Conservation (phyloP, 2,888 invertebrate genomes). For the Siphlonurus alternatus region DNA sequence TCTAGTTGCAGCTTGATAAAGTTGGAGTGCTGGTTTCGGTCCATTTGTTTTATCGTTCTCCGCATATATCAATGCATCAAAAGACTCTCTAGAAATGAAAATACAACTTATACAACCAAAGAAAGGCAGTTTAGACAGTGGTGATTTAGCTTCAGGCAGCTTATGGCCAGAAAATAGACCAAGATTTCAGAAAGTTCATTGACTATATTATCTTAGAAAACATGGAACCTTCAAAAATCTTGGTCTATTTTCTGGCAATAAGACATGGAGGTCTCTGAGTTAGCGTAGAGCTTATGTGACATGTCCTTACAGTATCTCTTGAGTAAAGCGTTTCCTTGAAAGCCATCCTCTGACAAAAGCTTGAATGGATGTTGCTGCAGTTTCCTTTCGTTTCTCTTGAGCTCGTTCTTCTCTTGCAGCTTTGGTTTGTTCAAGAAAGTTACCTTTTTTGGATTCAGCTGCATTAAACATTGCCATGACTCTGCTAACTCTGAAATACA, state of each 20-base stretch:
- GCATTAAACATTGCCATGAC: constrained; percentile 49
- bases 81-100: constrained; percentile 19
- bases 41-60: constrained; percentile 34
- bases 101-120: too few species aligned
- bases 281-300: too few species aligned
- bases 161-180: too few species aligned
- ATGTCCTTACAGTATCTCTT: constrained; percentile 47
- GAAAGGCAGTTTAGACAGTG: too few species aligned
- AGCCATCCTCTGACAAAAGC: constrained; percentile 59
- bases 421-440: constrained; percentile 79
- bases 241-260: too few species aligned
- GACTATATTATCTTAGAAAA: too few species aligned
- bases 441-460: constrained; percentile 48
- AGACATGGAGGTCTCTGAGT: too few species aligned
- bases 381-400: constrained; percentile 61
- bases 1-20: constrained; percentile 50
- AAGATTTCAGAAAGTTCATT: too few species aligned
- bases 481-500: too few species aligned
- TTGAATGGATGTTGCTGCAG: constrained; percentile 57
- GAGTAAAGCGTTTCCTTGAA: constrained; percentile 43
- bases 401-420: constrained; percentile 81
- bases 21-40: constrained; percentile 49
- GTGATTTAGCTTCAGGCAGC: too few species aligned
- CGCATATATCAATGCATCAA: constrained; percentile 51
- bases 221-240: too few species aligned